These are phyloP conservation scores for Gadopsis bispinosus DNA, from an alignment of 2,797 vertebrate species.

Conservation along the genomic window DNA sequence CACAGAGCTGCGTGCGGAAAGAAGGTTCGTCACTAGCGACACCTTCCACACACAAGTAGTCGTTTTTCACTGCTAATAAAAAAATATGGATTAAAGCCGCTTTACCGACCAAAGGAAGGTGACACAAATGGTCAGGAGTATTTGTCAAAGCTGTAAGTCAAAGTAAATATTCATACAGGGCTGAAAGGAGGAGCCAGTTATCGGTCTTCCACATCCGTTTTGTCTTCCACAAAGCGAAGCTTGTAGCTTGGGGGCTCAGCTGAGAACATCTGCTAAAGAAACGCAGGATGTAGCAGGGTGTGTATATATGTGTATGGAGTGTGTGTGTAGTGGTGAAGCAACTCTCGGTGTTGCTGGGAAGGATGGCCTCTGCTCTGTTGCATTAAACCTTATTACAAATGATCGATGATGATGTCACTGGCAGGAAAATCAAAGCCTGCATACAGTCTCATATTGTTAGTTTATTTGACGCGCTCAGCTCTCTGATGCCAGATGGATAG, in stretches of 20 bases:
- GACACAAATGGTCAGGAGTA: not conserved
- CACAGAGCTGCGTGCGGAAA: too few species aligned
- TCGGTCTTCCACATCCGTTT: constrained; percentile 54
- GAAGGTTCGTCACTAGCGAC: not conserved
- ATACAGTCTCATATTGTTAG: constrained; percentile 30
- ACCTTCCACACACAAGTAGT: not conserved
- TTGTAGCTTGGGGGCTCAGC: constrained; percentile 45
- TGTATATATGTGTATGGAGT: constrained; percentile 10
- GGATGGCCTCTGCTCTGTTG: constrained; percentile 33
- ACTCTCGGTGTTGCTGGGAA: constrained; percentile 30
- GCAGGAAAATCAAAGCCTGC: constrained; percentile 34
- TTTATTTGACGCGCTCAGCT: constrained; percentile 27
- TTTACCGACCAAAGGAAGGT: not conserved
- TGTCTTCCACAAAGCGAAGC: constrained; percentile 23
- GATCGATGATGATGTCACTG: constrained; percentile 56
- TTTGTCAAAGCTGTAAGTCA: not conserved
- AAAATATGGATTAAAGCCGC: not conserved
- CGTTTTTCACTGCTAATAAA: not conserved
- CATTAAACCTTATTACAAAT: constrained; percentile 57
- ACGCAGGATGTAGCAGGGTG: not conserved
- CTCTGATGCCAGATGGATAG: constrained; percentile 32
- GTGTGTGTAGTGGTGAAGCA: constrained; percentile 9
- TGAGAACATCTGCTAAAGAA: constrained; percentile 64
- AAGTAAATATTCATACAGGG: not conserved
- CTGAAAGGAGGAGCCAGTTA: constrained; percentile 20